These are phyloP conservation scores for Stegana nigrithorax DNA, from an alignment of 2,888 invertebrate genomes.

Conservation along the genomic window DNA sequence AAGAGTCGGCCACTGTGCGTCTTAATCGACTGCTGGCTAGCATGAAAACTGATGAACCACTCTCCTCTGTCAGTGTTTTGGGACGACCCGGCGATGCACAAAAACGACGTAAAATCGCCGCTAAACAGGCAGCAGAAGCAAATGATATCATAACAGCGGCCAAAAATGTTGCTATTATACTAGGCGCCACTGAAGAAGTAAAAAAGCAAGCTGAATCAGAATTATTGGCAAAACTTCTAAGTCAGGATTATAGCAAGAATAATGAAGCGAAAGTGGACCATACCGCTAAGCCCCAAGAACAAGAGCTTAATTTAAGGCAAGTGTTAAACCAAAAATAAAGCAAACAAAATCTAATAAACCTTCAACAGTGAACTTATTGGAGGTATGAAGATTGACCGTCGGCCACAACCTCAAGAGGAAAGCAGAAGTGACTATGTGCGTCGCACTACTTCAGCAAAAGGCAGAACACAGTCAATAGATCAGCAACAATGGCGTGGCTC, in stretches of 20 bases:
- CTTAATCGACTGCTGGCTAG: slow-evolving; percentile 63
- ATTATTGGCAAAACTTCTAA: slow-evolving; percentile 76
- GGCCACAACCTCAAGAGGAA: slow-evolving; percentile 41
- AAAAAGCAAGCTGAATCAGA: slow-evolving; percentile 79
- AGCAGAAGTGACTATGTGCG: slow-evolving; percentile 68
- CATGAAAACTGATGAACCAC: slow-evolving; percentile 60
- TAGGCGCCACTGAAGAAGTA: slow-evolving; percentile 76
- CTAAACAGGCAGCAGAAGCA: slow-evolving; percentile 42
- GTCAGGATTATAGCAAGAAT: slow-evolving; percentile 48
- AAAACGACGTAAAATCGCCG: slow-evolving; percentile 42
- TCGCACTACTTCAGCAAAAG: slow-evolving; percentile 54
- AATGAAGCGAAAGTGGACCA: not conserved
- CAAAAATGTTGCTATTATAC: slow-evolving; percentile 76
- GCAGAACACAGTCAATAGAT: slow-evolving; percentile 23
- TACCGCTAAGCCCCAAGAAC: slow-evolving; percentile 20
- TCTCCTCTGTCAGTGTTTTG: slow-evolving; percentile 40
- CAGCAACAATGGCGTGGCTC: slow-evolving; percentile 28
- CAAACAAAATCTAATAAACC: no score
- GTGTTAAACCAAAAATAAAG: not conserved
- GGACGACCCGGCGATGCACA: slow-evolving; percentile 60
- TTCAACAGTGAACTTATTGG: slow-evolving; percentile 76
- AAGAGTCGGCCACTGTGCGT: slow-evolving; percentile 60
- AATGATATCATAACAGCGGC: slow-evolving; percentile 72
- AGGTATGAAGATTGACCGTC: slow-evolving; percentile 82
- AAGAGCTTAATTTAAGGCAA: slow-evolving; percentile 58